Evolutionary conservation across 2,888 invertebrate genomes (phyloP).

Genomic region (Nowickia ferox): DNA sequence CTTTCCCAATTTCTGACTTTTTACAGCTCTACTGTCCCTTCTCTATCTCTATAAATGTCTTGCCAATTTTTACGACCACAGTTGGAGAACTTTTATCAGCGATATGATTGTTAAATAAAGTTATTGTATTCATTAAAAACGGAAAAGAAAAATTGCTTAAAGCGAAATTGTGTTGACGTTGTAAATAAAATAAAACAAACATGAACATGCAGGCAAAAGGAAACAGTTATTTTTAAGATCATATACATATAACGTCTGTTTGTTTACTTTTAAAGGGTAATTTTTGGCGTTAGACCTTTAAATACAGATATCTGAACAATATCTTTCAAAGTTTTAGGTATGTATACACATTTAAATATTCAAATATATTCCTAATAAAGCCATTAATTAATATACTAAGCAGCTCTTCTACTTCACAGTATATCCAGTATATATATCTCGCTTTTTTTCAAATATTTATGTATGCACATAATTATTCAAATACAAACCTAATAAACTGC

Average conservation of each 20-base stretch:
- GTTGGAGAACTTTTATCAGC: background rate
- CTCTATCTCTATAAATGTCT: background rate
- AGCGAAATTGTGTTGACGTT: constrained; percentile 57
- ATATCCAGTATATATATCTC: too few species aligned
- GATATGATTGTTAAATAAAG: constrained; percentile 40
- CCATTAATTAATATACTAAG: too few species aligned
- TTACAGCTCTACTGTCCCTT: background rate
- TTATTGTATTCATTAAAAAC: constrained; percentile 43
- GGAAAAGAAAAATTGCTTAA: background rate
- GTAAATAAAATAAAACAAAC: constrained; percentile 51
- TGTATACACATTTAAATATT: too few species aligned
- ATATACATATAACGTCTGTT: background rate
- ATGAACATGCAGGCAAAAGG: constrained; percentile 11
- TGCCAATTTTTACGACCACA: constrained; percentile 25
- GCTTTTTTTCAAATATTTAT: too few species aligned
- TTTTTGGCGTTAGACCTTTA: background rate
- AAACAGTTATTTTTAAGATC: constrained; percentile 21
- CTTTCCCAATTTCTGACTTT: too few species aligned
- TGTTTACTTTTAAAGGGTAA: background rate
- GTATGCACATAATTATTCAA: too few species aligned
- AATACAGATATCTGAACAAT: too few species aligned
- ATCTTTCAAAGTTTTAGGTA: too few species aligned
- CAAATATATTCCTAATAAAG: too few species aligned
- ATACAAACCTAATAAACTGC: too few species aligned
- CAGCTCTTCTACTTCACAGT: too few species aligned